Base-by-base conservation (phyloP, 1,140 invertebrate genomes). In the Drosophila tristis region DNA sequence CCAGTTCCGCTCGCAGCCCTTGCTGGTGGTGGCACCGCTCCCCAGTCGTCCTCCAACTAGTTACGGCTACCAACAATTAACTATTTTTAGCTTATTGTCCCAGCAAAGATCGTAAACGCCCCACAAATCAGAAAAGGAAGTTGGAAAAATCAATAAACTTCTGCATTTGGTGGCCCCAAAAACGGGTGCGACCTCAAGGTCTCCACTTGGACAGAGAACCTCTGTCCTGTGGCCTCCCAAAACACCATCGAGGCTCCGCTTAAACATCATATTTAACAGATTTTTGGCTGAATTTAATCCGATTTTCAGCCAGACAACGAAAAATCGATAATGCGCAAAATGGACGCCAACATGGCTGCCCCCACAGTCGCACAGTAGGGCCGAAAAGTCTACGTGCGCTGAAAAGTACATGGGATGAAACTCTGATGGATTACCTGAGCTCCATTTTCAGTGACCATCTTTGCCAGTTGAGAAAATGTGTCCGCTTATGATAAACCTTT, bases 371-470 rank as follows among this genome's bases (percentile, higher is more conserved):
- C 54, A 70, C 62, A 39, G 43, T 78, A 51, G n/a, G 25, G 16
- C 8, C 48, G 44, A 80, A 80, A 79, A 80, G 47, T 56, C 42
- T 44, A 44, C 9, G 4, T 9, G 25, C 35, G 25, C 45, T 49
- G 50, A 59, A 65, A 85, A 23, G 11, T 3, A 66, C 61, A 49
- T 45, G 16, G 20, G 56, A 64, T 51, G 53, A 61, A 23, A 25
- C 29, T 50, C 26, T 55, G 53, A 20, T 31, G 16, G 23, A 53
- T 35, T 92, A 92, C 91, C 91, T 92, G 91, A 60, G 89, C 90
- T 87, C 90, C 91, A 78, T 92, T 92, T 85, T 92, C 91, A 53
- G 91, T 92, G 58, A 92, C 91, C 91, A 92, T 92, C 91, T 86
- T 65, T 35, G 48, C 63, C 73, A 64, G 56, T 65, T 60, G 11